These are phyloP conservation scores for Drosophila malerkotliana DNA, from an alignment of 1,140 invertebrate genomes.

Conservation along the genomic window DNA sequence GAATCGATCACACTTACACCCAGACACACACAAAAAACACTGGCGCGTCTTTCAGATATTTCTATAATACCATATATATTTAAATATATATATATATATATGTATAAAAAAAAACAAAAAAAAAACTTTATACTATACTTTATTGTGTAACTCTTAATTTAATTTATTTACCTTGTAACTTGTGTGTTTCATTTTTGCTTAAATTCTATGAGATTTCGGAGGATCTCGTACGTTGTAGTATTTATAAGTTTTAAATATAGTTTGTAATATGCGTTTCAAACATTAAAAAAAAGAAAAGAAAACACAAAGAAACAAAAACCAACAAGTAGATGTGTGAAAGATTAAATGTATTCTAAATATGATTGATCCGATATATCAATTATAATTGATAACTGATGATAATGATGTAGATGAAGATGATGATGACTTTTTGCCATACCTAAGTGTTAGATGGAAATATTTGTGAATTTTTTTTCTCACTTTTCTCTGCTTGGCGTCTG, in stretches of 20 bases:
- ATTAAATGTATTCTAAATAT: conserved; percentile 62
- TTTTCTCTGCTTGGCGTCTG: conserved; percentile 30
- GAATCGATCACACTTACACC: conserved; percentile 38
- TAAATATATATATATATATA: conserved; percentile 29
- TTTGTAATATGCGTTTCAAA: conserved; percentile 66
- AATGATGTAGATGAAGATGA: conserved; percentile 11
- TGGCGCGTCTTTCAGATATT: conserved; percentile 50
- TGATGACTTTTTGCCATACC: conserved; percentile 67
- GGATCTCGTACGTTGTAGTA: conserved; percentile 82
- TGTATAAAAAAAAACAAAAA: background rate
- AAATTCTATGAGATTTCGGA: conserved; percentile 79
- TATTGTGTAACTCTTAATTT: conserved; percentile 60
- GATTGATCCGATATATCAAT: conserved; percentile 38
- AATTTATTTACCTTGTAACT: conserved; percentile 74
- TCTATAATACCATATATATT: conserved; percentile 25
- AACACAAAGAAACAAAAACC: conserved; percentile 33
- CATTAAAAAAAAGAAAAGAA: conserved; percentile 34
- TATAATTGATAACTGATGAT: conserved; percentile 33
- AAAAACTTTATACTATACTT: conserved; percentile 17
- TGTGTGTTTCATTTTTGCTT: conserved; percentile 59
- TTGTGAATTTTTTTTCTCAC: conserved; percentile 39
- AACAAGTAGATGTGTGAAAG: conserved; percentile 20
- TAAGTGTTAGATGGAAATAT: conserved; percentile 64
- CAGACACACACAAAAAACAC: conserved; percentile 35
- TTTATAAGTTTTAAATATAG: conserved; percentile 81